phyloP scores from a whole-genome alignment of 2,797 vertebrate species.

The Molossus molossus region DNA sequence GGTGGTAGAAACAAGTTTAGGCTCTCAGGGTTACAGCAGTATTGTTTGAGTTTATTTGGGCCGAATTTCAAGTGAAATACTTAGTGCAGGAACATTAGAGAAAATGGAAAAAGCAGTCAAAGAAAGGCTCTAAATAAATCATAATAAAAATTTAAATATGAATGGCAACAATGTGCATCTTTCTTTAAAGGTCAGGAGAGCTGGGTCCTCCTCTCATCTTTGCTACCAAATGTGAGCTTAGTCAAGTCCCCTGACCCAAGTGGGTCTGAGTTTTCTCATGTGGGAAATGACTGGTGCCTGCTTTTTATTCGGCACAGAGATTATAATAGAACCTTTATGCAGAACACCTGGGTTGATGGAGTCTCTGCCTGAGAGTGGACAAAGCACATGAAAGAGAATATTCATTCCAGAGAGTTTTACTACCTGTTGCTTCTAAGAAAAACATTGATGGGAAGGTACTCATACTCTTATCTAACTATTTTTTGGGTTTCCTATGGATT shows the following conservation, averaged over 20 bases:
- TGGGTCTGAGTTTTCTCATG: not conserved
- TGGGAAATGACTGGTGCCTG: not conserved
- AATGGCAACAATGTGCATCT: not conserved
- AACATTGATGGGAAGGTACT: not conserved
- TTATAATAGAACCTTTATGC: not conserved
- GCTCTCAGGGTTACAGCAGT: not conserved
- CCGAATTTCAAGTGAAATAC: not conserved
- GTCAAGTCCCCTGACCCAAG: not conserved
- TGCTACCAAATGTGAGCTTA: not conserved
- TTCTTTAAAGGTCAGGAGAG: conserved; percentile 7
- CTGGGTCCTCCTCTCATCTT: not conserved
- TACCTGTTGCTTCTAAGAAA: not conserved
- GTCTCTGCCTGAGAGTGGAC: not conserved
- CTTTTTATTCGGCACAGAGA: not conserved
- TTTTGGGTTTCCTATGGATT: not conserved
- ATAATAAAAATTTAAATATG: not conserved
- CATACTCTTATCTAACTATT: not conserved
- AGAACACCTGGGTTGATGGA: not conserved
- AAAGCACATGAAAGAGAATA: conserved; percentile 14
- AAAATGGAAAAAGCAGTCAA: conserved; percentile 20
- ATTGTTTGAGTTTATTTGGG: not conserved
- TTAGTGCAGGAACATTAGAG: not conserved
- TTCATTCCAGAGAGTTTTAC: not conserved
- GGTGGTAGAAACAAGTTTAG: not conserved
- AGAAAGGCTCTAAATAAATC: not conserved